Evolutionary conservation across 2,888 invertebrate species (phyloP), one percentile per base, ranked within the genome.

Genomic region (Gastrophysa polygoni): DNA sequence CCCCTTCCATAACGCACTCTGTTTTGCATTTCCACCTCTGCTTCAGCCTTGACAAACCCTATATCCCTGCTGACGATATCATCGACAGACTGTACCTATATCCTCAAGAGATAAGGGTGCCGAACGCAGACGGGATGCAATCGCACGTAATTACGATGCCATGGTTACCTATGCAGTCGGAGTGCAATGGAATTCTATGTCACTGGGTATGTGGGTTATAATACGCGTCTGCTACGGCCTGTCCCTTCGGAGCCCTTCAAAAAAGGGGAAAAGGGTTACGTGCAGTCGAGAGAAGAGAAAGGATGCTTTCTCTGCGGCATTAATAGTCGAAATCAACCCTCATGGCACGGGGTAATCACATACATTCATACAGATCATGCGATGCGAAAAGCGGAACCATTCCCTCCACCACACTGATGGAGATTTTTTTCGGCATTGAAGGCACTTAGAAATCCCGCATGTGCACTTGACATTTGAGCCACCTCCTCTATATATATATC

Each of bases 161-260:
- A 75, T 75, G 70, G 73, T 67, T 63, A 76, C 73, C 59, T 63
- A 61, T 67, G 63, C 63, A 61, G 43, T 52, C 51, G 49, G 68
- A 67, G 67, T 72, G 71, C 69, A 71, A 55, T 70, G 71, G 69
- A 69, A 72, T 71, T 79, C 71, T 78, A 74, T 78, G 79, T 78
- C 77, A 79, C 72, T 79, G 70, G 79, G 79, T 78, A 78, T 78
- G 73, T 77, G 73, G 77, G 77, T 75, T 75, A 70, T 61, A 63
- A 38, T 38, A 38, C 38, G 38, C 38, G 11, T n/a, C 14, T 38
- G 14, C 11, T 38, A 2, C 29, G 29, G 29, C 29, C 10, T 10
- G 10, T 5, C 29, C 29, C 29, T 32, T 32, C 29, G 5, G 11
- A 14, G 38, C 14, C 11, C 38, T 4, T 38, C 14, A 4, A 14